Percentiles rank a stretch among this genome's conserved stretches.
Evolutionary conservation across 2,797 vertebrate genomes (phyloP).

Genomic region (Danio choprae): DNA sequence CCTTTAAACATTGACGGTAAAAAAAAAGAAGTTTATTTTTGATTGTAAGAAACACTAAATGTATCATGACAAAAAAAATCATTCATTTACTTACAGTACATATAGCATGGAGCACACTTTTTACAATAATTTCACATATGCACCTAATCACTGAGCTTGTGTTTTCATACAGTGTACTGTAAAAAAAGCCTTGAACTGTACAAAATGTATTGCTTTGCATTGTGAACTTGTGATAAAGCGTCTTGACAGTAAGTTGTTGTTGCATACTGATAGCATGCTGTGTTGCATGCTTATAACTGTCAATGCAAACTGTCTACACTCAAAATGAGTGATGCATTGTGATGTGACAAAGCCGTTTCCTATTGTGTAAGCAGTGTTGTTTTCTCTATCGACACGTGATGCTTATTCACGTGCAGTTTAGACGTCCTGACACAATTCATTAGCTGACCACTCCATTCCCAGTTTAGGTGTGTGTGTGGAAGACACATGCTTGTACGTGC

Average conservation of each 20-base stretch:
- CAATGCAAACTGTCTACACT: not conserved
- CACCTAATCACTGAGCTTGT: not conserved
- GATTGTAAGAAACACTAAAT: not conserved
- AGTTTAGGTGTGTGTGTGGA: conserved; percentile 1
- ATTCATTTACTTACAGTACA: not conserved
- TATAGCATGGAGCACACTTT: not conserved
- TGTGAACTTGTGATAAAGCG: not conserved
- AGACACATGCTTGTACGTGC: conserved; percentile 7
- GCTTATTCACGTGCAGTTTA: not conserved
- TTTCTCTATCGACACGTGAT: not conserved
- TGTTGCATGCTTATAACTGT: conserved; percentile 5
- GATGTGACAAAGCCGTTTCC: not conserved
- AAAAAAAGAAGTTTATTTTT: not conserved
- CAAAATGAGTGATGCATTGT: not conserved
- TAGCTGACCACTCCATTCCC: not conserved
- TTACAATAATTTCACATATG: not conserved
- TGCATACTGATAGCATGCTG: conserved; percentile 8
- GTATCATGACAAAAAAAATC: not conserved
- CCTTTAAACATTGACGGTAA: not conserved
- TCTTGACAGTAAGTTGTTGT: not conserved
- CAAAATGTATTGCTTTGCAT: not conserved
- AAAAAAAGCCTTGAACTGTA: not conserved
- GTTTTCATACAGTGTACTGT: not conserved
- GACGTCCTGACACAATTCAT: not conserved
- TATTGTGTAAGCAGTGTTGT: not conserved